Evolutionary conservation across 1,140 invertebrate species (phyloP).

Genomic region (Notospermus geniculatus): DNA sequence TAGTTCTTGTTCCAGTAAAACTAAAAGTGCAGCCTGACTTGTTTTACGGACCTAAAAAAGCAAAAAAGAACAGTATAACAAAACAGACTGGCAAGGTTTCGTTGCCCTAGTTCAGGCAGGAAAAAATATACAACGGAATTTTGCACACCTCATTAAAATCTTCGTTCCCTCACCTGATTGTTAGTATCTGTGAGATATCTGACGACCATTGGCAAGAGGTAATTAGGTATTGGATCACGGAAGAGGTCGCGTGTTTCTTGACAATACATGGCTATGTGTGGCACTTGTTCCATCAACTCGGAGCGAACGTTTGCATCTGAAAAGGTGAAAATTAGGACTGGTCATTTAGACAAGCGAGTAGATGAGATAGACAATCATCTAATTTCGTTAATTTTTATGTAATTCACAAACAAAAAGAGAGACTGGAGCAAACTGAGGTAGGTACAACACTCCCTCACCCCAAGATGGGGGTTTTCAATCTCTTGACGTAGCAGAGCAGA

Average conservation of each 20-base stretch:
- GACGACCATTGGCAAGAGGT: conserved; percentile 65
- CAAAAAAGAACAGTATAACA: conserved; percentile 18
- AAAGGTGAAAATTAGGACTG: conserved; percentile 19
- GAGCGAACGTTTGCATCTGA: conserved; percentile 63
- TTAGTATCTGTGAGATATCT: conserved; percentile 63
- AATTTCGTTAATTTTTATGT: too few relatives aligned
- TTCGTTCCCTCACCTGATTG: conserved; percentile 65
- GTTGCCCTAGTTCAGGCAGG: neutral
- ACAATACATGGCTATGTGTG: conserved; percentile 65
- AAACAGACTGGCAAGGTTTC: neutral
- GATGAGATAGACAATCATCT: too few relatives aligned
- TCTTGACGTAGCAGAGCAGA: too few relatives aligned
- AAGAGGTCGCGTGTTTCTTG: conserved; percentile 58
- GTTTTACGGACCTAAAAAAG: conserved; percentile 64
- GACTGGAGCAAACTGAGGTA: too few relatives aligned
- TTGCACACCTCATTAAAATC: neutral
- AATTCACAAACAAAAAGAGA: too few relatives aligned
- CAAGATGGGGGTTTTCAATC: neutral
- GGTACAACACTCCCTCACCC: too few relatives aligned
- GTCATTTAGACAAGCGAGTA: too few relatives aligned
- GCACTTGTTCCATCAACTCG: conserved; percentile 67
- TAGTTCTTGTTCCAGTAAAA: conserved; percentile 64
- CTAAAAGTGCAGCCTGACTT: conserved; percentile 63
- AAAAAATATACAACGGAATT: neutral
- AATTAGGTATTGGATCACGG: conserved; percentile 55